A percentile compares a stretch with the other conserved stretches of the same genome.
Conservation (phyloP, 2,113 vertebrate genomes). For the Rafetus swinhoei region DNA sequence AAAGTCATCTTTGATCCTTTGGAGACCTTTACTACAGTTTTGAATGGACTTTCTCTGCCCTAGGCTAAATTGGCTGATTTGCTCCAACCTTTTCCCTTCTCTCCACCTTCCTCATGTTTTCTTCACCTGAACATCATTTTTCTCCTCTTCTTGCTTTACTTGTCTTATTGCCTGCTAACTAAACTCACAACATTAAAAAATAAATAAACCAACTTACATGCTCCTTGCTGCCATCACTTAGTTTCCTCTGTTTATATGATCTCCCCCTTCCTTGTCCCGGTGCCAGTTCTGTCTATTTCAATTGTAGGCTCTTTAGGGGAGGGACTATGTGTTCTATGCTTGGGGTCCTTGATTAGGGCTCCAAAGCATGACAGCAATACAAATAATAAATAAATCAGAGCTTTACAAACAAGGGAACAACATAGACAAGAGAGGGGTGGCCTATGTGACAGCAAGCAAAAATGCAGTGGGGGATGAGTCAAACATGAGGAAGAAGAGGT, state of each 20-base stretch:
- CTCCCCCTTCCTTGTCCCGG: not conserved
- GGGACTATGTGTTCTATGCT: not conserved
- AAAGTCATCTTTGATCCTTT: not conserved
- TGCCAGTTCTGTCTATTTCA: not conserved
- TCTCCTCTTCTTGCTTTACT: not conserved
- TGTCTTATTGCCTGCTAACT: not conserved
- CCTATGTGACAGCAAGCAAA: not conserved
- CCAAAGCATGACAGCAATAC: not conserved
- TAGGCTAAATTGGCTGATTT: not conserved
- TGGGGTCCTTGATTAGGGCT: not conserved
- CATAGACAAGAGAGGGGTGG: not conserved
- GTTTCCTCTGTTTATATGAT: not conserved
- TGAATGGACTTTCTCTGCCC: not conserved
- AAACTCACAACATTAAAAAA: not conserved
- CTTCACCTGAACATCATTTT: not conserved
- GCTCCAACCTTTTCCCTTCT: not conserved
- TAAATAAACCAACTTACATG: not conserved
- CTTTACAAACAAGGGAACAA: not conserved
- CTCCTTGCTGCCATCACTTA: not conserved
- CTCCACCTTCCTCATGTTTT: too few relatives aligned
- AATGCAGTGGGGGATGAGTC: not conserved
- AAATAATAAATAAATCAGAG: not conserved
- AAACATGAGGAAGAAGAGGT: not conserved
- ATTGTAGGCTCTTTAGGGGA: not conserved
- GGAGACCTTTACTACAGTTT: not conserved